These are phyloP conservation scores for Entomobrya proxima DNA, from an alignment of 2,888 invertebrate genomes.

Conservation along the genomic window DNA sequence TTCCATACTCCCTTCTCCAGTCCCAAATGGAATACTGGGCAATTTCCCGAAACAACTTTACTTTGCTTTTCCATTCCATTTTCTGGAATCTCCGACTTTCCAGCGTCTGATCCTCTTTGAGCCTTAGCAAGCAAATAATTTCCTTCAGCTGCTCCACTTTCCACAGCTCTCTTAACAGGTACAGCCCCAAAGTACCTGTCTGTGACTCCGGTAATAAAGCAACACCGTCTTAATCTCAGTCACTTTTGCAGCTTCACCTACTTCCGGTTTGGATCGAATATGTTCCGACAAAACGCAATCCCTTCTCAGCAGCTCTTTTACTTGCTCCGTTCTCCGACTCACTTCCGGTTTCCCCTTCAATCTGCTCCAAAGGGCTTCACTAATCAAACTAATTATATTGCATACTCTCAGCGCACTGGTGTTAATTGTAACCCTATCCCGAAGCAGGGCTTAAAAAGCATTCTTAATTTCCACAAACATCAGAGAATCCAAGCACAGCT, in stretches of 20 bases:
- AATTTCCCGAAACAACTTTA: conserved; percentile 20
- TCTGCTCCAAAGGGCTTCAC: conserved; percentile 24
- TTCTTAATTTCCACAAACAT: conserved; percentile 56
- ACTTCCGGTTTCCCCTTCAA: conserved; percentile 4
- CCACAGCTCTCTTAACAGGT: conserved; percentile 31
- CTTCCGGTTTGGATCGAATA: background rate
- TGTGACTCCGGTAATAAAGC: conserved; percentile 41
- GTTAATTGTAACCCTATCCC: conserved; percentile 14
- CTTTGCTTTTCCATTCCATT: background rate
- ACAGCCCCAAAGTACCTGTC: conserved; percentile 44
- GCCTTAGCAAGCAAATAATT: conserved; percentile 36
- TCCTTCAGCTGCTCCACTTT: background rate
- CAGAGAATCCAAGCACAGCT: conserved; percentile 43
- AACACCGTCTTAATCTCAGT: conserved; percentile 12
- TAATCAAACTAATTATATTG: conserved; percentile 34
- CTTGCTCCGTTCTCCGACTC: background rate
- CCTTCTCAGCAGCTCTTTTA: conserved; percentile 32
- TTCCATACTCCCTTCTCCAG: conserved; percentile 20
- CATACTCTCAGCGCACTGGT: conserved; percentile 48
- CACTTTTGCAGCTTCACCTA: background rate
- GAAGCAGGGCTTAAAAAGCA: background rate
- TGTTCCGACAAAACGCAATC: conserved; percentile 44
- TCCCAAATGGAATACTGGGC: background rate
- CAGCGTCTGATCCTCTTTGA: background rate
- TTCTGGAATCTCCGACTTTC: background rate